Evolutionary conservation across 92 coral and sea anemone genomes (phyloP), one percentile per base, ranked within the genome.

Genomic region (Zoanthus gigantus): DNA sequence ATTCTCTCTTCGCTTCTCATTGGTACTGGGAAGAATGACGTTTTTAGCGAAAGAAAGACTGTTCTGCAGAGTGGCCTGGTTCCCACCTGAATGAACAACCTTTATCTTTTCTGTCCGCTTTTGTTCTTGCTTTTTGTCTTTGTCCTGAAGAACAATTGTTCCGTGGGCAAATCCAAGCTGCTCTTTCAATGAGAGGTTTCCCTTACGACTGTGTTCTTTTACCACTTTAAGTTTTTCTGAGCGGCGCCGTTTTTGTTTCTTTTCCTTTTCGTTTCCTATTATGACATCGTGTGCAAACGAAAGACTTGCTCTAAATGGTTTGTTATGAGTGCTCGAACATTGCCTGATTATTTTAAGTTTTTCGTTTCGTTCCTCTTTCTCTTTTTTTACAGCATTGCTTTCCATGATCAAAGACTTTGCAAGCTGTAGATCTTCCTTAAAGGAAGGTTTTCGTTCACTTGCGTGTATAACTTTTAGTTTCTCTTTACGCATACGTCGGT

Each of bases 201-300:
- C 8, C 4, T 5, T 73, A 0, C 63, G 75, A 1, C 45, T 17
- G n/a, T 81, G 74, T 17, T 81, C 74, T 3, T 29, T 67, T 0
- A 81, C 74, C 23, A 81, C 85, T 34, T 81, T 81, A 2, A 80
- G 44, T 10, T 63, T 80, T 47, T 80, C 85, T 2, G 23, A 28
- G 8, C 85, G 74, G 14, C 42, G 61, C 9, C 48, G 42, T 6
- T 81, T 17, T 37, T n/a, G 61, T 14, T 45, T 66, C 58, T 66
- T 81, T 2, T 45, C 60, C n/a, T 45, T 65, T 5, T 81, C 85
- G 18, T 17, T 48, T 13, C 31, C 28, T 23, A 66, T 23, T 23
- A 81, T 81, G 3, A 81, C 31, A 2, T 81, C 85, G 2, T 63
- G 74, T 0, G 85, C 85, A 47, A 81, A 81, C 5, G 60, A 81